These are phyloP conservation scores for Trididemnum nubilum DNA, from an alignment of 23 tunicate species.

Conservation along the genomic window DNA sequence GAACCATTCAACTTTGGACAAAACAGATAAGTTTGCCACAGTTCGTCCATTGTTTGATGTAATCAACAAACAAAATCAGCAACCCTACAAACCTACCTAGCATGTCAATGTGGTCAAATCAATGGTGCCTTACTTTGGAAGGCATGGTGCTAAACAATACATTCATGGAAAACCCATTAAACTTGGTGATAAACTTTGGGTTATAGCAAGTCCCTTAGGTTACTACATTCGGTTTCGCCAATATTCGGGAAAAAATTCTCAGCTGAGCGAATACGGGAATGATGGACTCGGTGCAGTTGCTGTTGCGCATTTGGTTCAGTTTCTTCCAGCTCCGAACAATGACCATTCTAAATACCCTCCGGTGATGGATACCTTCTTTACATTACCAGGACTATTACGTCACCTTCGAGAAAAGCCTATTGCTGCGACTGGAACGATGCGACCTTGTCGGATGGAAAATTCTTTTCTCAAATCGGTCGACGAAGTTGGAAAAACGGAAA, in stretches of 20 bases:
- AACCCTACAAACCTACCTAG: background rate
- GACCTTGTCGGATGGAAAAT: background rate
- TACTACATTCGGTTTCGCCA: constrained; percentile 14
- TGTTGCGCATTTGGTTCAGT: background rate
- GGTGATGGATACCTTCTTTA: constrained; percentile 7
- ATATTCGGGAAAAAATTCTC: constrained; percentile 4
- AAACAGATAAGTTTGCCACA: constrained; percentile 12
- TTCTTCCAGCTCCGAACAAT: background rate
- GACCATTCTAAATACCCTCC: background rate
- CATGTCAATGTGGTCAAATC: constrained; percentile 11
- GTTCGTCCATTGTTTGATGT: constrained; percentile 11
- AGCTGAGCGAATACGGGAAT: background rate
- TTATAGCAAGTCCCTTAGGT: constrained; percentile 2
- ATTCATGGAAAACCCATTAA: constrained; percentile 19
- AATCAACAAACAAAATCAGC: background rate
- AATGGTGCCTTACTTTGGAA: constrained; percentile 30
- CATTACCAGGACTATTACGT: background rate
- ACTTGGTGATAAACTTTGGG: background rate
- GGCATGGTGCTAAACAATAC: constrained; percentile 21
- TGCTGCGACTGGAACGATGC: background rate
- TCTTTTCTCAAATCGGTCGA: too few species aligned
- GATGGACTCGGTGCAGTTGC: constrained; percentile 6
- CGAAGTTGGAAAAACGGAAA: too few species aligned
- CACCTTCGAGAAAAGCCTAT: background rate
- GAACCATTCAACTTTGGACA: background rate